Evolutionary conservation across 2,113 vertebrate species (phyloP).

Genomic region (Genyomyrus donnyi): DNA sequence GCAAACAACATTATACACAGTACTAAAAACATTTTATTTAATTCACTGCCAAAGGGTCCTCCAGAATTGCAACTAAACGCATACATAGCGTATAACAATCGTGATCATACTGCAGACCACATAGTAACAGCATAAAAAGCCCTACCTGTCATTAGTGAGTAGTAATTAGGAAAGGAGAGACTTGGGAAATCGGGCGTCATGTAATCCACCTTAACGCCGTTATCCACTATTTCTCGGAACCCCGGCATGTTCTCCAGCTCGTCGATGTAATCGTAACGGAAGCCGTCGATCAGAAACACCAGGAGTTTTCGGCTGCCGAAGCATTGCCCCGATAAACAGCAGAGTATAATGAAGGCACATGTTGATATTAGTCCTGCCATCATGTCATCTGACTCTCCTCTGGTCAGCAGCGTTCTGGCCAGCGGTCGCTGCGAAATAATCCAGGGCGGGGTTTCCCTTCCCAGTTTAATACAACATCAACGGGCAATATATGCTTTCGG

Average conservation of each 20-base stretch:
- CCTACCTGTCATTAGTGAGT: slow-evolving; percentile 90
- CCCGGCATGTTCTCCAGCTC: slow-evolving; percentile 69
- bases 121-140: not conserved
- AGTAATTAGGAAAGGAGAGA: slow-evolving; percentile 90
- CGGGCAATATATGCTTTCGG: not conserved
- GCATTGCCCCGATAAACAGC: slow-evolving; percentile 34
- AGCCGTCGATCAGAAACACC: slow-evolving; percentile 81
- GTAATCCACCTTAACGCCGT: slow-evolving; percentile 86
- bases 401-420: not conserved
- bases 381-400: slow-evolving; percentile 8
- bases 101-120: not conserved
- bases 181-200: slow-evolving; percentile 88
- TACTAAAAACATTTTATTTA: not conserved
- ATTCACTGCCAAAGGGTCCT: not conserved
- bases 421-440: not conserved
- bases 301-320: slow-evolving; percentile 62
- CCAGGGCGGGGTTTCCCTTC: not conserved
- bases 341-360: slow-evolving; percentile 31
- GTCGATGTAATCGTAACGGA: slow-evolving; percentile 83
- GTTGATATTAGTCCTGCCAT: slow-evolving; percentile 42
- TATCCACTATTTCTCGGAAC: slow-evolving; percentile 67
- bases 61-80: not conserved
- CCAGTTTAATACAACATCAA: not conserved
- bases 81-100: not conserved
- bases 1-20: not conserved